Base-by-base conservation (phyloP, 2,113 vertebrate genomes). In the Dendrocopos noguchii region DNA sequence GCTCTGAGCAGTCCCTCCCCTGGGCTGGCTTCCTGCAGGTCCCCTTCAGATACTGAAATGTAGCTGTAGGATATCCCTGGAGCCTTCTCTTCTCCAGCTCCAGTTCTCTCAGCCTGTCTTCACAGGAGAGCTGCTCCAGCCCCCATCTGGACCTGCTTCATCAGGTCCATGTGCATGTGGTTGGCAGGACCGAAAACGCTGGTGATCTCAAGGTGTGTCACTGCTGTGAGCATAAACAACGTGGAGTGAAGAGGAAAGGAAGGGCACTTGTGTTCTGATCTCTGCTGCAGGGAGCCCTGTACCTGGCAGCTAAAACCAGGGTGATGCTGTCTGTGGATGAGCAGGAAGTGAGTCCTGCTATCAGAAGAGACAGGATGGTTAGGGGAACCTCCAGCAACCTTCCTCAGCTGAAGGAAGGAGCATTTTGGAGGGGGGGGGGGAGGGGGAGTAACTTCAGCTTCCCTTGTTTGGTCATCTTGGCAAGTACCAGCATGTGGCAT, bases 301-400 rank as follows among this genome's bases (percentile, higher is more conserved):
- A 12, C 13, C 8, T 33, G 34, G 0, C 1, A 1, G 36, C 29
- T 44, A 6, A 61, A 39, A 16, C 39, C 39, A 29, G 31, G 2
- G 20, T 36, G n/a, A 4, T 60, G 25, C 4, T 79, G 75, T 52
- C 44, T 39, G 27, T 68, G 39, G 17, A 5, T 13, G 29, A 70
- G 12, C 4, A 3, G 56, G 29, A 53, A 4, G 8, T 25, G 27
- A 74, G 12, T 33, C 36, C 57, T 80, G 47, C 36, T 71, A 64
- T 74, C 20, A 6, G 25, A 18, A 9, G 9, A 39, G 56, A 5
- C 10, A 5, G 27, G 4, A 0, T 20, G 7, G 7, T 66, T 44
- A 13, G 53, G 63, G 79, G 74, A 44, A 8, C 25, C 80, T 8
- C 5, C 15, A 73, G 67, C 29, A 73, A 15, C 55, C 21, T 76